Percentiles rank a stretch among this genome's conserved stretches.
phyloP scores from a whole-genome alignment of 2,113 vertebrate species.

The Syngnathoides biaculeatus region DNA sequence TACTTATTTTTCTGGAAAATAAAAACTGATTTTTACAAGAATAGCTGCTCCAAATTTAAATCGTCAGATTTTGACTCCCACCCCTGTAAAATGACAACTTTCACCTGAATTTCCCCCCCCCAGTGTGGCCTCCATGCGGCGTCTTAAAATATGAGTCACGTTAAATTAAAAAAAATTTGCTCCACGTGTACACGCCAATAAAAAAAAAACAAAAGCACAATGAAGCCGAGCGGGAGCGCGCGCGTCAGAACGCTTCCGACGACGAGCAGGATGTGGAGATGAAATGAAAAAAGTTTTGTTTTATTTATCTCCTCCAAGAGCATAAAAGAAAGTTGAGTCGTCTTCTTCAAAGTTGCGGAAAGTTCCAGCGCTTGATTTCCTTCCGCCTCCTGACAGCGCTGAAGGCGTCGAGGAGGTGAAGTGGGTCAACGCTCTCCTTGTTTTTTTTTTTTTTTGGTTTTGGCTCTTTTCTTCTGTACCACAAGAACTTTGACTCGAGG shows the following conservation, averaged over 20 bases:
- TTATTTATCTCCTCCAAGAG: slow-evolving; percentile 44
- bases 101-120: not conserved
- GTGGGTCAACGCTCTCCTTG: not conserved
- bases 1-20: too few species aligned
- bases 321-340: slow-evolving; percentile 34
- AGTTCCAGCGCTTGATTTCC: slow-evolving; percentile 22
- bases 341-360: slow-evolving; percentile 51
- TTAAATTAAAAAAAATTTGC: not conserved
- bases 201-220: too few species aligned
- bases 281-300: slow-evolving; percentile 31
- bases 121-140: not conserved
- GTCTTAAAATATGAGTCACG: not conserved
- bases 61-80: not conserved
- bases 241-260: not conserved
- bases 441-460: not conserved
- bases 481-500: not conserved
- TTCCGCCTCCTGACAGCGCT: not conserved
- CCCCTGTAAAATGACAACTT: not conserved
- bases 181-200: not conserved
- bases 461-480: not conserved
- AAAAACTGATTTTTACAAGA: too few species aligned
- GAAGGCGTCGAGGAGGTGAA: not conserved
- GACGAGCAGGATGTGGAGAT: not conserved
- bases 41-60: not conserved
- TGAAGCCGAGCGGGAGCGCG: not conserved